These are phyloP conservation scores for zebrafish (Danio rerio) DNA, from an alignment of 2,113 vertebrate genomes.

Conservation along the genomic window DNA sequence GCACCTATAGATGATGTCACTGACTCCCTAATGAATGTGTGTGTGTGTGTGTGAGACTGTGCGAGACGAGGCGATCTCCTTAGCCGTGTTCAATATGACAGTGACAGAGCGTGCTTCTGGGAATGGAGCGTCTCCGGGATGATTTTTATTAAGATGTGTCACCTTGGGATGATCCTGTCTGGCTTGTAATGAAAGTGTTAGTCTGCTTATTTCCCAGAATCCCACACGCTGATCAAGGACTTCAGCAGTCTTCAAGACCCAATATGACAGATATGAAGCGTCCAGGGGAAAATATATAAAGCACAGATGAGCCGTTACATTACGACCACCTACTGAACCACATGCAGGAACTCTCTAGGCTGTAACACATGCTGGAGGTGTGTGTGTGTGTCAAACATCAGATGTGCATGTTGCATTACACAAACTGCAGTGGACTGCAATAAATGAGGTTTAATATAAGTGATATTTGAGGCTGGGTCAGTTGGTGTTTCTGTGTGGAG, in stretches of 20 bases:
- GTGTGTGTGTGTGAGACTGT: constrained; percentile 35
- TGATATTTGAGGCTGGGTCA: too few species aligned
- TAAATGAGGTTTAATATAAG: too few species aligned
- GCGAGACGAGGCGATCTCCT: neutral
- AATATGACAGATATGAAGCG: neutral
- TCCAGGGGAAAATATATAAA: neutral
- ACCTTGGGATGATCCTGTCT: constrained; percentile 34
- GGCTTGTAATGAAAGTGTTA: constrained; percentile 24
- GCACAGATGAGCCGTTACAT: too few species aligned
- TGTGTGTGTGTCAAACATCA: too few species aligned
- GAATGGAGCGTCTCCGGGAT: constrained; percentile 5
- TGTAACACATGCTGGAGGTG: too few species aligned
- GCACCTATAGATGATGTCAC: constrained; percentile 51
- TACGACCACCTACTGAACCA: too few species aligned
- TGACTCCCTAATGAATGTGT: constrained; percentile 60
- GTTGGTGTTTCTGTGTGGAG: too few species aligned
- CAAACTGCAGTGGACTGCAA: too few species aligned
- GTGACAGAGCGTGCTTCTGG: neutral
- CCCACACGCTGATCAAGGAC: constrained; percentile 11
- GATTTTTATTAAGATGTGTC: constrained; percentile 46
- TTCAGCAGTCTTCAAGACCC: neutral
- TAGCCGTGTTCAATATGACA: constrained; percentile 15
- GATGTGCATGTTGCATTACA: too few species aligned
- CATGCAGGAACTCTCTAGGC: too few species aligned
- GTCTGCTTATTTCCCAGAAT: constrained; percentile 9